Base-by-base conservation (phyloP, 2,113 vertebrate species). In the Sinocyclocheilus maitianheensis region DNA sequence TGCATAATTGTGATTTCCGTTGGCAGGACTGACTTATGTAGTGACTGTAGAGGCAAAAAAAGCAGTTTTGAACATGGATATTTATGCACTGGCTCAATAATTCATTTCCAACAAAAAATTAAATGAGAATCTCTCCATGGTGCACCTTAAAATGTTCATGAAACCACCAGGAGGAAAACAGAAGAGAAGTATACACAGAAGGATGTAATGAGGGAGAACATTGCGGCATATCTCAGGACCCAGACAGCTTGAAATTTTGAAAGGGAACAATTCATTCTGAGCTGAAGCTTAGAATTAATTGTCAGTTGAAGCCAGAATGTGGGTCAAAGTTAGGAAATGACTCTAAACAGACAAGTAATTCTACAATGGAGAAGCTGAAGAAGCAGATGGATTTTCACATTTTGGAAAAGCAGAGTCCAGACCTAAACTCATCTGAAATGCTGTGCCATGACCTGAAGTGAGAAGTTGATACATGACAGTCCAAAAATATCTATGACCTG, bases 241-340 rank as follows among this genome's bases (percentile, higher is more conserved):
- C 60, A 81, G 37, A 48, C n/a, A 65, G 60, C 40, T 60, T 37
- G 53, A 79, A 79, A 79, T 60, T 79, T 79, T 40, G 77, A 79
- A 34, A 34, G 53, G 53, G 30, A 60, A 40, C 53, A 60, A 60
- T 55, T 77, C 76, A 77, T 77, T 55, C 76, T 77, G 51, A 55
- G 14, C 76, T 60, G 53, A 79, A 40, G 77, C 30, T 79, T 79
- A 60, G 77, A 78, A 37, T 78, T 34, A 78, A 16, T 76, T 76
- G 24, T 79, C 24, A 34, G 77, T 79, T 79, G 53, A 16, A 58
- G 20, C 51, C 76, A 78, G 18, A 37, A 79, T 79, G 18, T 78
- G 77, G 30, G 77, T 78, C 30, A 60, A 78, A 78, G 77, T 58
- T 37, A 37, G 77, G 77, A 53, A 37, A 60, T 34, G 18, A 10